Evolutionary conservation across 2,888 invertebrate species (phyloP), one percentile per base, ranked within the genome.

Genomic region (Thumatha senex): DNA sequence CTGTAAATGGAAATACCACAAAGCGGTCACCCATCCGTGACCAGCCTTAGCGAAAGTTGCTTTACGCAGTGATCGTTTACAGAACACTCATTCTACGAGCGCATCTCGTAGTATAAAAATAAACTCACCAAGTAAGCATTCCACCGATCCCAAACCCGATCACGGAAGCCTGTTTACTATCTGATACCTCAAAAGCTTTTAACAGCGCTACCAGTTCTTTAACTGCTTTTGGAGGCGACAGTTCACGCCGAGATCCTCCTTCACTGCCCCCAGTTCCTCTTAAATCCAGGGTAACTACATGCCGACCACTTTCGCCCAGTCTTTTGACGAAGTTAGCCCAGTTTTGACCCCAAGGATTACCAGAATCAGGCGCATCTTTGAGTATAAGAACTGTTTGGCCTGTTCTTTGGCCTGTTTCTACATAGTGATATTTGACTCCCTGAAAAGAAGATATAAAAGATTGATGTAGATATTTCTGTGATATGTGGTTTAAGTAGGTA

Each of bases 371-470:
- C 0, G 91, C 89, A 51, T 91, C 85, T 11, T 88, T 86, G 1
- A 91, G 72, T n/a, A 90, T 80, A 1, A 91, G 67, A 0, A 89
- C 78, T 31, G 78, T 61, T 48, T 77, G 76, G 0, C 89, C 89
- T 11, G 72, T 67, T 59, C 80, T 84, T 0, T 86, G 84, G 0
- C 91, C 91, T 2, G 85, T 85, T 71, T 89, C 87, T 13, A 90
- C 87, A 65, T 91, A 91, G 61, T 91, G 91, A 61, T 91, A 91
- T 78, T 91, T 91, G 12, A 88, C 87, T 7, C 88, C 89, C 90
- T 91, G 76, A 1, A 74, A 75, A 2, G n/a, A 12, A 9, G 35
- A 38, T 4, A 24, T 24, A 24, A 24, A 24, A 24, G 18, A 4
- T 24, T 5, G 2, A 5, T 24, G 18, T n/a, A n/a, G n/a, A n/a